A percentile compares a stretch with the other conserved stretches of the same genome.
Evolutionary conservation across 2,888 invertebrate species (phyloP).

Genomic region (Melanostoma scalare): DNA sequence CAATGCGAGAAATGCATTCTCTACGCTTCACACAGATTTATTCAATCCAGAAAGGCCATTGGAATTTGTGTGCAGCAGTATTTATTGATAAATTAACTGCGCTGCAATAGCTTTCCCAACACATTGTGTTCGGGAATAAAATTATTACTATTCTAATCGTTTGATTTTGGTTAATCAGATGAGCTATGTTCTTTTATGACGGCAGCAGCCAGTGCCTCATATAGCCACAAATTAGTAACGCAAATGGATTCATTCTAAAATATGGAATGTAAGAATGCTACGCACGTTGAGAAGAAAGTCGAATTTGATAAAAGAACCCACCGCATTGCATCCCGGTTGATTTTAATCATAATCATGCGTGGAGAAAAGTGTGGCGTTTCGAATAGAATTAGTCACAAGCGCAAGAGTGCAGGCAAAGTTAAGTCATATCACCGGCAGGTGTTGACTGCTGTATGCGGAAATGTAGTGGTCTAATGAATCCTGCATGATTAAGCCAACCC

Average conservation of each 20-base stretch:
- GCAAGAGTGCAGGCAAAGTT: constrained; percentile 17
- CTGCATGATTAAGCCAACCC: constrained; percentile 33
- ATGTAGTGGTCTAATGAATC: constrained; percentile 39
- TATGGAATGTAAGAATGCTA: constrained; percentile 11
- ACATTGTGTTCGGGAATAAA: constrained; percentile 49
- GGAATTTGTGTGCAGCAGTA: constrained; percentile 7
- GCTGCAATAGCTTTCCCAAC: constrained; percentile 24
- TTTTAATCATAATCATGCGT: constrained; percentile 69
- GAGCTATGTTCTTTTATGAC: constrained; percentile 36
- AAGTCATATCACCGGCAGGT: constrained; percentile 34
- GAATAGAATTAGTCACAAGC: constrained; percentile 62
- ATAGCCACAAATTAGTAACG: constrained; percentile 64
- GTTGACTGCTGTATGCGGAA: constrained; percentile 20
- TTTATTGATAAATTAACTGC: constrained; percentile 69
- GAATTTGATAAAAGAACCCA: constrained; percentile 46
- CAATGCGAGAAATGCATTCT: constrained; percentile 44
- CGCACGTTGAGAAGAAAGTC: background rate
- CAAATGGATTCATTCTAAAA: constrained; percentile 50
- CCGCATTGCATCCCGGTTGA: constrained; percentile 57
- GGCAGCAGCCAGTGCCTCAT: constrained; percentile 32
- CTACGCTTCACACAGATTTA: constrained; percentile 62
- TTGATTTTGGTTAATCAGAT: constrained; percentile 59
- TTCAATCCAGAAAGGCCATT: constrained; percentile 2
- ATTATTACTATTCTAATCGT: constrained; percentile 38
- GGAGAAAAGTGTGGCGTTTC: constrained; percentile 64